These are phyloP conservation scores for Sinella curviseta DNA, from an alignment of 1,140 invertebrate genomes.

Conservation along the genomic window DNA sequence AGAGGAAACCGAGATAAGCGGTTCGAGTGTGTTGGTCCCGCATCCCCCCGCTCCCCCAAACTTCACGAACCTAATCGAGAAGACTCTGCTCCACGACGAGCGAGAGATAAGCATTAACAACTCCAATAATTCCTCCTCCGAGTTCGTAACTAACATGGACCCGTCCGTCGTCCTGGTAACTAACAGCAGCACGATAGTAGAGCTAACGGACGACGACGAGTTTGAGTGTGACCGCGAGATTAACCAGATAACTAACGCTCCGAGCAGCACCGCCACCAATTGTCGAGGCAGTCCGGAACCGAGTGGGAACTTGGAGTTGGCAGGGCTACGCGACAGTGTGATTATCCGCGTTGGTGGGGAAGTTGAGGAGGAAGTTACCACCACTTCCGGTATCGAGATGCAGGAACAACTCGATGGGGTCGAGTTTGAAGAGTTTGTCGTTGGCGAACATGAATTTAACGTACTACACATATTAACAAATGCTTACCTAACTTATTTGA, in stretches of 20 bases:
- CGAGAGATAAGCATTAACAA: not conserved
- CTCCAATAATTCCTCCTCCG: not conserved
- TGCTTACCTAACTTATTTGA: no score
- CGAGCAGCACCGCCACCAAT: not conserved
- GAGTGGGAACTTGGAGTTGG: not conserved
- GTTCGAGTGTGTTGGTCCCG: no score
- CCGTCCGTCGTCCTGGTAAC: not conserved
- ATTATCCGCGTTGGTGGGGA: not conserved
- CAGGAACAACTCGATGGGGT: not conserved
- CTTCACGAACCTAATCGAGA: no score
- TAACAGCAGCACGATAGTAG: not conserved
- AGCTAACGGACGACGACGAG: not conserved
- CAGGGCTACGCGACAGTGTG: not conserved
- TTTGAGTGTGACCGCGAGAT: not conserved
- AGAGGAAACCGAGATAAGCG: no score
- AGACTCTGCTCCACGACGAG: no score
- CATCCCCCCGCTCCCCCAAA: no score
- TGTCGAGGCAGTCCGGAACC: slow-evolving; percentile 4
- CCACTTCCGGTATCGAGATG: not conserved
- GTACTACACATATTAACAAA: no score
- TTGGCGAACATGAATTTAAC: no score
- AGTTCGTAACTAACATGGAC: not conserved
- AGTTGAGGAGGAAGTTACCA: not conserved
- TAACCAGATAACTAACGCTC: not conserved
- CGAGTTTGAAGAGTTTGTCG: not conserved